Evolutionary conservation across 2,797 vertebrate genomes (phyloP).

Genomic region (Anguilla megastoma): DNA sequence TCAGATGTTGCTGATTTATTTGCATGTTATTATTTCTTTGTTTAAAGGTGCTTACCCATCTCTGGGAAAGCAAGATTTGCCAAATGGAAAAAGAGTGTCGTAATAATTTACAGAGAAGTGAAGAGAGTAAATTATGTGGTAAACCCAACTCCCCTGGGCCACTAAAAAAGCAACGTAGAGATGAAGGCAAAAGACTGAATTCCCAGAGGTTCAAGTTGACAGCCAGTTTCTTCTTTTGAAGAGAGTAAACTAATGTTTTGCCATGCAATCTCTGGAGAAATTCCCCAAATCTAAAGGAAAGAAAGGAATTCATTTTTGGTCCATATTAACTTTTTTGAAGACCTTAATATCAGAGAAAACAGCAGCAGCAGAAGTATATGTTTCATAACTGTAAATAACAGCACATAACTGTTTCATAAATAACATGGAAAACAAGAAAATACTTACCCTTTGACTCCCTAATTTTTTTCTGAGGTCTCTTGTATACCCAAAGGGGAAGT

Average conservation of each 20-base stretch:
- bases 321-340: neutral
- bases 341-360: neutral
- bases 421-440: too few relatives aligned
- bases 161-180: constrained; percentile 62
- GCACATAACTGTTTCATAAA: neutral
- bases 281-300: neutral
- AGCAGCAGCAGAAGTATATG: neutral
- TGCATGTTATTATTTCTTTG: constrained; percentile 9
- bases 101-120: constrained; percentile 80
- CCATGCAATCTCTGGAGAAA: neutral
- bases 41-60: neutral
- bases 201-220: constrained; percentile 7
- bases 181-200: neutral
- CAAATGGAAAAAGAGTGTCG: constrained; percentile 63
- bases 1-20: neutral
- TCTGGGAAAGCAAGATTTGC: constrained; percentile 56
- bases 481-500: neutral
- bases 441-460: neutral
- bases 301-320: neutral
- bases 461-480: neutral
- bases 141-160: constrained; percentile 76
- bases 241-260: neutral
- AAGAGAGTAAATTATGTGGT: constrained; percentile 82
- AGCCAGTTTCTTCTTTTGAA: neutral
- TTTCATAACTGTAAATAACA: neutral